Base-by-base conservation (phyloP, 2,797 vertebrate species). In the Sebastes taczanowskii region DNA sequence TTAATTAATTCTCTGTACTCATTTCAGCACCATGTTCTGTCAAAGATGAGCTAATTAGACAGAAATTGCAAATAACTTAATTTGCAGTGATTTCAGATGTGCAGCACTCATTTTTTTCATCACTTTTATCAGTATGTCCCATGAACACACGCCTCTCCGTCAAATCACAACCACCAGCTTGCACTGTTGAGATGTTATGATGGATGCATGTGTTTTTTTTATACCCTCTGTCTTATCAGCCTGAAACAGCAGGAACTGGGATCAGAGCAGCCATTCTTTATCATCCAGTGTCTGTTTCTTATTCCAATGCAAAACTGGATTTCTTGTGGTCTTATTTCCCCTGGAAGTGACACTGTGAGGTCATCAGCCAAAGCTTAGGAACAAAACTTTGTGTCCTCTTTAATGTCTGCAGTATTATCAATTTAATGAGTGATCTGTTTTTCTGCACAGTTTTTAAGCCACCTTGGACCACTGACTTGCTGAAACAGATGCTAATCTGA, bases 221-320 rank as follows among this genome's bases (percentile, higher is more conserved):
- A 18, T 68, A 42, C 27, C 16, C n/a, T n/a, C 29, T 23, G 42
- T 64, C 35, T 86, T 88, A 90, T 88, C 88, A 77, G 38, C 35
- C 38, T 62, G 58, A 55, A 79, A 71, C 75, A 86, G 84, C 64
- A 42, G 65, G 34, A 68, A 38, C 29, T 63, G 22, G 27, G 60
- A 80, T 70, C 72, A 85, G 53, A 80, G 56, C 52, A 53, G 55
- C n/a, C 20, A 14, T 64, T 72, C 55, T 68, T 60, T 32, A 83
- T 78, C 68, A 69, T 71, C 56, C 69, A 52, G 0, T 38, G 71
- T 35, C 32, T 68, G 49, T 52, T 56, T 22, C 11, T 34, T 66
- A 32, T 38, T 73, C 20, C 29, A 14, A 34, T 62, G 52, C 71
- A 52, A 76, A 66, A 66, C 74, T 22, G 9, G 58, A 56, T 84